Evolutionary conservation across 2,888 invertebrate species (phyloP).

Genomic region (Rhogogaster chlorosoma): DNA sequence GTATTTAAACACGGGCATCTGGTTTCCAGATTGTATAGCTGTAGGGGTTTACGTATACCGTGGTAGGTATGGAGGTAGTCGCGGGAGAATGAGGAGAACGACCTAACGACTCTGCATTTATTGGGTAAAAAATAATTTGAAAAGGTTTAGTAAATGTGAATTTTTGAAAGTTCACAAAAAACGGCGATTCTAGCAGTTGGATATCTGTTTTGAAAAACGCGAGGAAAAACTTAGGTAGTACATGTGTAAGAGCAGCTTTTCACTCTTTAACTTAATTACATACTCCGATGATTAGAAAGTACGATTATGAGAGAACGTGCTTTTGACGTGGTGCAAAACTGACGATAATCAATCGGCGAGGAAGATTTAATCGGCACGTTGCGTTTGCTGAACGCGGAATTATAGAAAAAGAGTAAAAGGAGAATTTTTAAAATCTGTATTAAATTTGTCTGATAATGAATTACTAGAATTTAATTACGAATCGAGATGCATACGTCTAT

Average conservation of each 20-base stretch:
- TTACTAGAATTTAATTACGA: background rate
- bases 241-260: background rate
- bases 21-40: conserved; percentile 16
- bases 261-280: background rate
- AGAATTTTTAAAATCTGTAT: background rate
- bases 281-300: conserved; percentile 3
- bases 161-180: background rate
- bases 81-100: background rate
- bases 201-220: background rate
- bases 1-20: conserved; percentile 26
- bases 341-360: background rate
- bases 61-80: background rate
- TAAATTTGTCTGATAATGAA: background rate
- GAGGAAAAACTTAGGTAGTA: no score
- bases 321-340: background rate
- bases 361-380: background rate
- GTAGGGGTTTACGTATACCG: background rate
- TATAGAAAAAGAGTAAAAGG: background rate
- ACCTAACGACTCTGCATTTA: background rate
- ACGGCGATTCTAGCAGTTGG: background rate
- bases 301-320: background rate
- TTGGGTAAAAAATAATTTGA: background rate
- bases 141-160: background rate
- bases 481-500: no score
- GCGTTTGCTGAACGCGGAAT: background rate